A percentile compares a stretch with the other conserved stretches of the same genome.
phyloP scores from a whole-genome alignment of 2,113 vertebrate species.

The Clarias magur region DNA sequence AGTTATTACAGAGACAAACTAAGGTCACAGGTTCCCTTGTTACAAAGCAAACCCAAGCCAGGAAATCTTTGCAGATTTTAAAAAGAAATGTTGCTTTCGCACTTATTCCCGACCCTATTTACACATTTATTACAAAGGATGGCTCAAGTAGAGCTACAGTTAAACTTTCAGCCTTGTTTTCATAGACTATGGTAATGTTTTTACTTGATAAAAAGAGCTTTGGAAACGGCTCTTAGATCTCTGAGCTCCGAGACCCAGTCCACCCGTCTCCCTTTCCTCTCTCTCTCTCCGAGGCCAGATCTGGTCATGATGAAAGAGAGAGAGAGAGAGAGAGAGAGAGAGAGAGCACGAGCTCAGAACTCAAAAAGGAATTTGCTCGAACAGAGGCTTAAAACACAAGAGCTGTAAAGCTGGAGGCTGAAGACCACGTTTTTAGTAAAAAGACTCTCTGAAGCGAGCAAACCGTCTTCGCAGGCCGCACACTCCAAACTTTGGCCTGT shows the following conservation, averaged over 20 bases:
- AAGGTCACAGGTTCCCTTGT: not conserved
- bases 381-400: conserved; percentile 39
- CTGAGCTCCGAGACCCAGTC: conserved; percentile 37
- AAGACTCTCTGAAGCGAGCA: conserved; percentile 1
- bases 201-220: conserved; percentile 27
- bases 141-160: not conserved
- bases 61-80: not conserved
- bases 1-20: not conserved
- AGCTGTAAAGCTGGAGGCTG: conserved; percentile 21
- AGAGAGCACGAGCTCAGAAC: conserved; percentile 13
- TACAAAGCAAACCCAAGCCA: not conserved
- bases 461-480: not conserved
- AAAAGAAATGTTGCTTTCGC: not conserved
- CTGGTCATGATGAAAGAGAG: conserved; percentile 49
- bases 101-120: not conserved
- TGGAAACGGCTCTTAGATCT: conserved; percentile 39
- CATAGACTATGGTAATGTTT: not conserved
- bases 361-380: conserved; percentile 39
- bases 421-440: conserved; percentile 28
- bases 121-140: not conserved
- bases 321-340: not conserved
- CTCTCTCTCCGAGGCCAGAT: conserved; percentile 5
- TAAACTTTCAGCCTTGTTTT: not conserved
- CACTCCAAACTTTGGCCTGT: not conserved
- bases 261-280: conserved; percentile 2